A percentile compares a stretch with the other conserved stretches of the same genome.
Evolutionary conservation across 2,797 vertebrate species (phyloP).

Genomic region (Sebastes reedi): DNA sequence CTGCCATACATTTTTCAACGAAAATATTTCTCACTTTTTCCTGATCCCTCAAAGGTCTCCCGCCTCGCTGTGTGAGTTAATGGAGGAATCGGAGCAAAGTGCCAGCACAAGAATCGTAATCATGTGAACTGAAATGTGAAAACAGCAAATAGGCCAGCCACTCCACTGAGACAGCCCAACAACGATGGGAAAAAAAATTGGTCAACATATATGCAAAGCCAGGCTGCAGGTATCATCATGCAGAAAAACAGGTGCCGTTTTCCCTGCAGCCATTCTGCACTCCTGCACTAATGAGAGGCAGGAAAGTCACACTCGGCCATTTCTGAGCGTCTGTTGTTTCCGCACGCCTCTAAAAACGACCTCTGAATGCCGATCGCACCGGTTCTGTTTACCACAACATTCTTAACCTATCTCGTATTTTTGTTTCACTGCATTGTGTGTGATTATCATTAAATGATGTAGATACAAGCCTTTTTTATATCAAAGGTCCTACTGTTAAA

Average conservation of each 20-base stretch:
- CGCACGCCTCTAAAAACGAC: not conserved
- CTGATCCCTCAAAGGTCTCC: not conserved
- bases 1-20: constrained; percentile 15
- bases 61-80: not conserved
- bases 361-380: not conserved
- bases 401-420: not conserved
- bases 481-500: not conserved
- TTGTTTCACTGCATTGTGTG: not conserved
- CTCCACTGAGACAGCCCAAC: constrained; percentile 6
- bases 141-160: constrained; percentile 39
- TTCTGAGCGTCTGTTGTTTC: not conserved
- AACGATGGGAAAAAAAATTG: not conserved
- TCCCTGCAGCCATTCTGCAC: constrained; percentile 12
- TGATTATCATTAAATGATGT: not conserved
- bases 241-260: constrained; percentile 18
- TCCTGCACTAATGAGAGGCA: constrained; percentile 26
- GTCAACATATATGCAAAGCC: constrained; percentile 26
- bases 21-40: constrained; percentile 28
- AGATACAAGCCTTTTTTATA: not conserved
- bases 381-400: not conserved
- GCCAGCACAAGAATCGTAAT: constrained; percentile 25
- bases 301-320: not conserved
- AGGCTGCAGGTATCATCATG: constrained; percentile 15
- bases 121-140: constrained; percentile 33
- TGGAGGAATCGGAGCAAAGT: constrained; percentile 10